A percentile compares a stretch with the other conserved stretches of the same genome.
Conservation (phyloP, 2,113 vertebrate genomes). For the Sminthopsis crassicaudata region DNA sequence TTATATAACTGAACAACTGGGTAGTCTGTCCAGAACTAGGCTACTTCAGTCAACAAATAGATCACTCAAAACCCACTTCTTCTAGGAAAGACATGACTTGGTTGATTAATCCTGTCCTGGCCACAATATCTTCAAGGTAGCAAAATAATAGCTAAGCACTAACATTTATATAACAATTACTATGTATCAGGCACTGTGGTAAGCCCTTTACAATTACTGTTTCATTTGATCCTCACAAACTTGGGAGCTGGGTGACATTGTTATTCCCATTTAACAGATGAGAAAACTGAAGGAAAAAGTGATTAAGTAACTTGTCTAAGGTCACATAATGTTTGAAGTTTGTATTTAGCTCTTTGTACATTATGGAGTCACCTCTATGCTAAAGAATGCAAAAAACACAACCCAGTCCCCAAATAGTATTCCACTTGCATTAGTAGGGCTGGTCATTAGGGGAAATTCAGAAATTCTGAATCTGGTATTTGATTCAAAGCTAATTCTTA, state of each 20-base stretch:
- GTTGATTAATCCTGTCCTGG: too few relatives aligned
- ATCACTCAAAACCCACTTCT: not conserved
- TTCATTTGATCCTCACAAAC: not conserved
- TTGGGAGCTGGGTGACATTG: not conserved
- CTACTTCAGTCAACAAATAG: not conserved
- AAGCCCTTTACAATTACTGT: not conserved
- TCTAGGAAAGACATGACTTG: too few relatives aligned
- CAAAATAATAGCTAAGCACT: not conserved
- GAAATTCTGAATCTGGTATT: not conserved
- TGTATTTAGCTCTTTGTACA: not conserved
- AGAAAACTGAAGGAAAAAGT: not conserved
- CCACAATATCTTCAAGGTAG: too few relatives aligned
- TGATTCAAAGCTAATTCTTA: not conserved
- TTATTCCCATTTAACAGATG: not conserved
- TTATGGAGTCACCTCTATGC: not conserved
- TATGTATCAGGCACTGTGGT: not conserved
- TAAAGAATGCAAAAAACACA: not conserved
- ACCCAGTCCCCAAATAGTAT: not conserved
- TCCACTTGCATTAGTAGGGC: not conserved
- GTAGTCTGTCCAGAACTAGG: not conserved
- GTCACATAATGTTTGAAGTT: not conserved
- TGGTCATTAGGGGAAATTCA: not conserved
- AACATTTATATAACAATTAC: not conserved
- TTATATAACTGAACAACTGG: not conserved
- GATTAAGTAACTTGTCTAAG: not conserved